Conservation (phyloP, 2,888 invertebrate species). For the Geotrupes spiniger region DNA sequence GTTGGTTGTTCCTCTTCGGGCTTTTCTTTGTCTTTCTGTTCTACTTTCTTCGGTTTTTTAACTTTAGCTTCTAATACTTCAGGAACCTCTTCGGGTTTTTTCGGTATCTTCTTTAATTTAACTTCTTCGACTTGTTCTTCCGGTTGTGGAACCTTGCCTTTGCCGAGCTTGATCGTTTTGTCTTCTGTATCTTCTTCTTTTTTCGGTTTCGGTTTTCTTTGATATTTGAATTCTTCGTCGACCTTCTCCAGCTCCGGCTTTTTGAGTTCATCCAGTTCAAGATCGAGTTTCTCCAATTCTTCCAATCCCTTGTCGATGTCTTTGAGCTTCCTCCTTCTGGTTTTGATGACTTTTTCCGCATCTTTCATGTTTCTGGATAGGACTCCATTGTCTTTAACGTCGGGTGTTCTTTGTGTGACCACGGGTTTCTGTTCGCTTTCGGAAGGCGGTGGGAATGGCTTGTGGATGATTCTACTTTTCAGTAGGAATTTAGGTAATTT, state of each 20-base stretch:
- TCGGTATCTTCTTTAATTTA: conserved; percentile 44
- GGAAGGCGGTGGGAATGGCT: conserved; percentile 47
- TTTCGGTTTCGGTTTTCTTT: conserved; percentile 27
- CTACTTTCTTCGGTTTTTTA: conserved; percentile 18
- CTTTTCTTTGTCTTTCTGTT: conserved; percentile 21
- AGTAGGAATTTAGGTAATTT: conserved; percentile 64
- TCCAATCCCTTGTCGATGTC: conserved; percentile 43
- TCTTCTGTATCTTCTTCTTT: conserved; percentile 30
- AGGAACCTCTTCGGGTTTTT: conserved; percentile 30
- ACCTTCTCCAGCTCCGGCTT: conserved; percentile 45
- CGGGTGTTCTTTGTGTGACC: conserved; percentile 44
- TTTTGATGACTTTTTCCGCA: conserved; percentile 44
- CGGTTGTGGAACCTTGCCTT: conserved; percentile 41
- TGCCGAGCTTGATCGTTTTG: conserved; percentile 40
- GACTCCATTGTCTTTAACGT: conserved; percentile 46
- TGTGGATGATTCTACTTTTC: conserved; percentile 66
- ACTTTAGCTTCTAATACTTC: conserved; percentile 16
- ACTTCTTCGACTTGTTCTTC: conserved; percentile 38
- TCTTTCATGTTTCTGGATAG: conserved; percentile 53
- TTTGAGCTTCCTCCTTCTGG: conserved; percentile 43
- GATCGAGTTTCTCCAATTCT: conserved; percentile 49
- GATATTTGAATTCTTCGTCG: conserved; percentile 40
- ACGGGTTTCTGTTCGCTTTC: conserved; percentile 42
- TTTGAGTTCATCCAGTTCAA: conserved; percentile 48
- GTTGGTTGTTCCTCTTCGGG: conserved; percentile 41